Percentiles rank a stretch among this genome's conserved stretches.
phyloP scores from a whole-genome alignment of 2,888 invertebrate species.

The Ischnura elegans region DNA sequence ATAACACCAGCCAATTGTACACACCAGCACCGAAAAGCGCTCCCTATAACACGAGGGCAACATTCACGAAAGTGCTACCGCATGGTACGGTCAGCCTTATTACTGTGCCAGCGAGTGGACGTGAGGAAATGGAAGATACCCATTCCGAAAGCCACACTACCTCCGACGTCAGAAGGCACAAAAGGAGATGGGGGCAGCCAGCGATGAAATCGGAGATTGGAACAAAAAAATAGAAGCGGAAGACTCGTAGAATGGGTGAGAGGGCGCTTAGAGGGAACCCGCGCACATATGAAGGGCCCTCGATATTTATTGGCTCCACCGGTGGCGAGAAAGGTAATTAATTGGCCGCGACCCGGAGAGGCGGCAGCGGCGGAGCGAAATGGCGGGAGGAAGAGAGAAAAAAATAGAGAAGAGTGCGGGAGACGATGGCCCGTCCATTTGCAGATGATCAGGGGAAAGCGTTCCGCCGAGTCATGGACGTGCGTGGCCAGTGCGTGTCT shows the following conservation, averaged over 20 bases:
- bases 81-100: neutral
- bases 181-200: neutral
- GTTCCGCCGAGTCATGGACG: constrained; percentile 1
- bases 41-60: too few relatives aligned
- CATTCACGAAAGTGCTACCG: neutral
- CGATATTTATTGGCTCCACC: constrained; percentile 11
- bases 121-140: neutral
- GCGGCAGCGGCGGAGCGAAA: neutral
- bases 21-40: too few relatives aligned
- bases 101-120: neutral
- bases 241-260: too few relatives aligned
- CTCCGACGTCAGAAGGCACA: neutral
- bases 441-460: neutral
- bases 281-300: neutral
- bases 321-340: constrained; percentile 29
- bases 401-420: neutral
- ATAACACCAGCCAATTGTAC: too few relatives aligned
- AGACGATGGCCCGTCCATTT: constrained; percentile 13
- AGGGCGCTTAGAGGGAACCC: neutral
- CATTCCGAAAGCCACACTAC: neutral
- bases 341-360: neutral
- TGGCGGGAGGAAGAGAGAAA: neutral
- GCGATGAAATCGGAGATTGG: constrained; percentile 16
- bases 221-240: neutral
- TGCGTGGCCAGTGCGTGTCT: neutral